Evolutionary conservation across 1,140 invertebrate species (phyloP), one percentile per base, ranked within the genome.

Genomic region (Mamestra configurata): DNA sequence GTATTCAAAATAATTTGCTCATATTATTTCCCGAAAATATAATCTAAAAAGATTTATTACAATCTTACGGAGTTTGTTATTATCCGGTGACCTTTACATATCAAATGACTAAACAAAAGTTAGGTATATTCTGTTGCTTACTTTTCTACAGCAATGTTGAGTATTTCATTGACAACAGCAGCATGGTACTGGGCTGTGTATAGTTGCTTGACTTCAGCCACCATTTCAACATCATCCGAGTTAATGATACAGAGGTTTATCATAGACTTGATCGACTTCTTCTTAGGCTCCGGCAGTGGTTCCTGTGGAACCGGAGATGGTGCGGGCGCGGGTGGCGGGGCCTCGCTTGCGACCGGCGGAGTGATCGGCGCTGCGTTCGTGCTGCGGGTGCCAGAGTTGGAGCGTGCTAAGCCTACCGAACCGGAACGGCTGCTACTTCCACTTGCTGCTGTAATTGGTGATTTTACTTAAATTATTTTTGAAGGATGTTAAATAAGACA

Each of bases 91-190:
- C n/a, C n/a, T n/a, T n/a, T n/a, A n/a, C n/a, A 43, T 43, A 13
- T 43, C 10, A 43, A 43, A 43, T 3, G 13, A 11, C 40, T 43
- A 13, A 13, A 43, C 13, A 43, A 43, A 43, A 43, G 40, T 43
- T 43, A 3, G 13, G 10, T 43, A 13, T 43, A 13, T 53, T 24
- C 18, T 22, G 5, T n/a, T 59, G 43, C 77, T 88, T 82, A 94
- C 92, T 89, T 93, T 68, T 94, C 92, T 7, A 93, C 64, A 15
- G 84, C 87, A 68, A 91, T 72, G 81, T 92, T 92, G 18, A 92
- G 66, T 79, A 93, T 91, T 84, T 93, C 92, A 7, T 86, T 88
- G n/a, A 94, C 81, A 31, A 92, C 83, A 18, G 85, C 89, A 20
- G 89, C 88, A 72, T 93, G 91, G 20, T 90, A 87, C 51, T 92